Conservation (phyloP, 30 jellyfish, hydroid and myxozoan genomes). For the Turritopsis rubra region DNA sequence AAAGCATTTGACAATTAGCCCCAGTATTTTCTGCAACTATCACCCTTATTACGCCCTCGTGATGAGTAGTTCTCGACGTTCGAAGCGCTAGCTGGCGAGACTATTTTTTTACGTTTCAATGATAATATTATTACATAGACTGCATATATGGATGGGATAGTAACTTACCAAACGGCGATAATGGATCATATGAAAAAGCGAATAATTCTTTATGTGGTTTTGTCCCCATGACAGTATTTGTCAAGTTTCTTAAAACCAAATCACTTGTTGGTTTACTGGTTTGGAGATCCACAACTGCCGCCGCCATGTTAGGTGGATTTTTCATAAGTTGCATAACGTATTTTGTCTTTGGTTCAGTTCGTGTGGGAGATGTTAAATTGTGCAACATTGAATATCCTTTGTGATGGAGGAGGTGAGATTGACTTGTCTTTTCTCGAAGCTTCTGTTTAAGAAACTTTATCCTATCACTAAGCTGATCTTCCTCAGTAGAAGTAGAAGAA, state of each 20-base stretch:
- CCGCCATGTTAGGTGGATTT: background rate
- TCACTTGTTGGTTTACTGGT: background rate
- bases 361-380: background rate
- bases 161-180: constrained; percentile 72
- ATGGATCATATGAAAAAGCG: constrained; percentile 75
- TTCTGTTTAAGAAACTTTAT: background rate
- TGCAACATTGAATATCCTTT: background rate
- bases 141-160: no score
- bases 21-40: no score
- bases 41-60: no score
- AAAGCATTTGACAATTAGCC: background rate
- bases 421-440: background rate
- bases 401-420: background rate
- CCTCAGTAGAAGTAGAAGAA: background rate
- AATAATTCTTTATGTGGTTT: constrained; percentile 29
- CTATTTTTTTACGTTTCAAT: no score
- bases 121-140: no score
- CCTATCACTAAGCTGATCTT: background rate
- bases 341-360: background rate
- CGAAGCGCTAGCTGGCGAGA: no score
- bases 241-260: background rate
- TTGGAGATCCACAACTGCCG: constrained; percentile 1
- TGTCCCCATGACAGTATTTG: background rate
- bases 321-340: background rate
- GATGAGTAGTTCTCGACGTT: background rate